A percentile compares a stretch with the other conserved stretches of the same genome.
Evolutionary conservation across 2,888 invertebrate species (phyloP).

Genomic region (Tethea ocularis): DNA sequence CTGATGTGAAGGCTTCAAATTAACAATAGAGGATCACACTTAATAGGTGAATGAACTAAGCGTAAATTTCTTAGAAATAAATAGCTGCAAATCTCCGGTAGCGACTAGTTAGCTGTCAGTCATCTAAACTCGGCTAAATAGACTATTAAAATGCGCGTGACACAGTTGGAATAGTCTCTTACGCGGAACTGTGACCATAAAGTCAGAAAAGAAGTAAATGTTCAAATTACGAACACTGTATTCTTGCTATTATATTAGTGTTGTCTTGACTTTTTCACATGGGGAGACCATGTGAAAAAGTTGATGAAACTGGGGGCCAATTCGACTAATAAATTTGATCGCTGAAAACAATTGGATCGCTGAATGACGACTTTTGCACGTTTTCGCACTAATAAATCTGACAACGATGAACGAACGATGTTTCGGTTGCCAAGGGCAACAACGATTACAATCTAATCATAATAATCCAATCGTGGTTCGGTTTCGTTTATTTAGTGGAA

Average conservation of each 20-base stretch:
- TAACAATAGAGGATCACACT: too few relatives aligned
- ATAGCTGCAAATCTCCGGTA: neutral
- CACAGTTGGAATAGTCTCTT: neutral
- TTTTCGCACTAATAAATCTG: too few relatives aligned
- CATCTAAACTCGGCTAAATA: conserved; percentile 3
- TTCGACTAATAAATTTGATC: too few relatives aligned
- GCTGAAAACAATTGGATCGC: too few relatives aligned
- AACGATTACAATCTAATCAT: too few relatives aligned
- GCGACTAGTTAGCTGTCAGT: neutral
- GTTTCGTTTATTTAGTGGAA: too few relatives aligned
- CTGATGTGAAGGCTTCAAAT: too few relatives aligned
- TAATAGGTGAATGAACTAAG: neutral
- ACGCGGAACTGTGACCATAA: neutral
- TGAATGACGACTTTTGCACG: too few relatives aligned
- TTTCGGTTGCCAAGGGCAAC: too few relatives aligned
- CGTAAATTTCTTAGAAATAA: neutral
- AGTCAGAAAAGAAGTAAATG: neutral
- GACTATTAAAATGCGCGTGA: neutral
- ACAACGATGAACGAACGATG: too few relatives aligned
- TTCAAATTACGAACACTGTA: neutral
- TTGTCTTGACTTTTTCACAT: neutral
- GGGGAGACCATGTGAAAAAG: neutral
- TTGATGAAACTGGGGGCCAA: too few relatives aligned
- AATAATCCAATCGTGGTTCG: too few relatives aligned
- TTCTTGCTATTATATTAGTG: neutral